Evolutionary conservation across 2,113 vertebrate species (phyloP), one percentile per base, ranked within the genome.

Genomic region (Pterocles burchelli): DNA sequence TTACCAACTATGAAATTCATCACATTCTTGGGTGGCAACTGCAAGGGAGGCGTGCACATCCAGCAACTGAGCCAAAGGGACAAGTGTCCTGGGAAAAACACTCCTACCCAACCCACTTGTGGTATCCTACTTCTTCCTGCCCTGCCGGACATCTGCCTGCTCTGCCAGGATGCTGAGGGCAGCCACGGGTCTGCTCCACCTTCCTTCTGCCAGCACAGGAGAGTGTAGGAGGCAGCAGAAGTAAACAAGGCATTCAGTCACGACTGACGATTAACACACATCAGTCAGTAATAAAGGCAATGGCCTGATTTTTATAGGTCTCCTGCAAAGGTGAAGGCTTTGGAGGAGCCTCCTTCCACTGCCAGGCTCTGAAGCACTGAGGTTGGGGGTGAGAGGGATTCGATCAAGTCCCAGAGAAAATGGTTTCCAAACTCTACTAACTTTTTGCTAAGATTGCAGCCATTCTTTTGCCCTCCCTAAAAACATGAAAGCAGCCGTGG

Each of bases 51-150:
- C 3, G 14, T 29, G 41, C 43, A 28, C 51, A 26, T 5, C 0
- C 0, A 51, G 43, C 0, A 0, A 65, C 10, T 0, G 3, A 73
- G 51, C 75, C 78, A 52, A 68, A 82, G 49, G 41, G 57, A 78
- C 79, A 51, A 67, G 45, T 25, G 73, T 67, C 34, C 52, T 1
- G 1, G 14, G 20, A 8, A 85, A 66, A 88, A 33, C 21, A 34
- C 29, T 88, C 88, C 93, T n/a, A 67, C 48, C 83, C 80, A 48
- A 11, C 24, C n/a, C 54, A 17, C 54, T 45, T 15, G 48, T 59
- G 72, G 36, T 28, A 36, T 68, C 54, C 78, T 45, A 14, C 54
- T 52, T 77, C 52, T 75, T 51, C 58, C 84, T 81, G 70, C 48
- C 73, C 80, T 89, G 65, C 76, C 68, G 34, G 67, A 54, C 55